Conservation (phyloP, 2,888 invertebrate genomes). For the Watsonalla cultraria region DNA sequence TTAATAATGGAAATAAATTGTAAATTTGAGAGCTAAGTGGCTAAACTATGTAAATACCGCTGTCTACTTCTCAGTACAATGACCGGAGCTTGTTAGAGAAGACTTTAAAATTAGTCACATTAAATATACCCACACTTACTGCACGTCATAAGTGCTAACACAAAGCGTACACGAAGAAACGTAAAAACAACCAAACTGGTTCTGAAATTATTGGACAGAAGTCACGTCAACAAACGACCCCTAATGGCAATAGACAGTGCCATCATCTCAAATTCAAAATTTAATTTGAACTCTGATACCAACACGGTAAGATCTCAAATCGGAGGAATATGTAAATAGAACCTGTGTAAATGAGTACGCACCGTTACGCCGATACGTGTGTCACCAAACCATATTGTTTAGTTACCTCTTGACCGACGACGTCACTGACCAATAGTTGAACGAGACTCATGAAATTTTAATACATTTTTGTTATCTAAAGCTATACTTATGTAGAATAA, state of each 20-base stretch:
- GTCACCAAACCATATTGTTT: conserved; percentile 62
- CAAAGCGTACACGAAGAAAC: not conserved
- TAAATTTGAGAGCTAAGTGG: too few species aligned
- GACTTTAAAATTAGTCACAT: not conserved
- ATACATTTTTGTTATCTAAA: too few species aligned
- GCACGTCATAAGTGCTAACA: not conserved
- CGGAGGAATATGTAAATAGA: conserved; percentile 7
- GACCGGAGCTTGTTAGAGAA: not conserved
- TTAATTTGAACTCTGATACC: conserved; percentile 14
- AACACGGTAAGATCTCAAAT: not conserved
- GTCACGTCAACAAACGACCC: conserved; percentile 62
- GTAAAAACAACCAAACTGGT: conserved; percentile 36
- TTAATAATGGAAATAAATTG: too few species aligned
- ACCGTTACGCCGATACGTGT: conserved; percentile 60
- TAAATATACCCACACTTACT: not conserved
- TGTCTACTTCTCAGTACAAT: not conserved
- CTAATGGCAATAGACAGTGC: conserved; percentile 40
- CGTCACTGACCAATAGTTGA: not conserved
- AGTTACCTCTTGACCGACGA: conserved; percentile 36
- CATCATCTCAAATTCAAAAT: conserved; percentile 29
- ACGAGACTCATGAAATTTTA: too few species aligned
- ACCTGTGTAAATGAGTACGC: conserved; percentile 54
- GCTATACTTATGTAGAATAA: too few species aligned
- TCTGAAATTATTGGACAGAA: conserved; percentile 42
- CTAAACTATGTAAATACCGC: too few species aligned